Evolutionary conservation across 2,888 invertebrate genomes (phyloP), one percentile per base, ranked within the genome.

Genomic region (Trilocha varians): DNA sequence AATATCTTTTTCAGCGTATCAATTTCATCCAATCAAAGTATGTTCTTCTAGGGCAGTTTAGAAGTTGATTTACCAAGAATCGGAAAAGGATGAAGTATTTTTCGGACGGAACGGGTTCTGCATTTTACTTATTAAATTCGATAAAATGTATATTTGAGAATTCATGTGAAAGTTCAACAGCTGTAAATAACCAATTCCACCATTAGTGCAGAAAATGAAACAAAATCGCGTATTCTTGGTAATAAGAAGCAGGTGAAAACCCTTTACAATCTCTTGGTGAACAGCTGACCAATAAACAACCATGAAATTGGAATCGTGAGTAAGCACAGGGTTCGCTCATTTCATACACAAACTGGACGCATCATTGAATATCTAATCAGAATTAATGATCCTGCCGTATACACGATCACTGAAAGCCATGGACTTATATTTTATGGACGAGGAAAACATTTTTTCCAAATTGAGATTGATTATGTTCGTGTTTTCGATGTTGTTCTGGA

Each of bases 331-430:
- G 2, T 25, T 11, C 3, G 6, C 25, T 25, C 16, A 33, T 17
- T n/a, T 35, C 17, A 14, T 40, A 40, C 13, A 35, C 13, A 25
- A 25, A 6, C 25, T 25, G 25, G 11, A 35, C 38, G 41, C 40
- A 41, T 40, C 45, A 47, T 43, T 45, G 42, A 46, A 46, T 47
- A 40, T 34, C 42, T 57, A 50, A 58, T 58, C 45, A 40, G 45
- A 53, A 60, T 57, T 54, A 58, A 64, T 62, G 58, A 42, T 53
- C 38, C 41, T 39, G 25, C 16, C 36, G 34, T 32, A 14, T 14
- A 43, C 43, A 34, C 36, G 16, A 15, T 33, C 34, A 40, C 32
- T 14, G 14, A 32, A 40, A 38, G 40, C 37, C 37, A 32, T 13
- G 42, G 34, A 36, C 13, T 41, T 41, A 42, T 35, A 36, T 45